Conservation (phyloP, 2,888 invertebrate genomes). For the Exephanes ischioxanthus region DNA sequence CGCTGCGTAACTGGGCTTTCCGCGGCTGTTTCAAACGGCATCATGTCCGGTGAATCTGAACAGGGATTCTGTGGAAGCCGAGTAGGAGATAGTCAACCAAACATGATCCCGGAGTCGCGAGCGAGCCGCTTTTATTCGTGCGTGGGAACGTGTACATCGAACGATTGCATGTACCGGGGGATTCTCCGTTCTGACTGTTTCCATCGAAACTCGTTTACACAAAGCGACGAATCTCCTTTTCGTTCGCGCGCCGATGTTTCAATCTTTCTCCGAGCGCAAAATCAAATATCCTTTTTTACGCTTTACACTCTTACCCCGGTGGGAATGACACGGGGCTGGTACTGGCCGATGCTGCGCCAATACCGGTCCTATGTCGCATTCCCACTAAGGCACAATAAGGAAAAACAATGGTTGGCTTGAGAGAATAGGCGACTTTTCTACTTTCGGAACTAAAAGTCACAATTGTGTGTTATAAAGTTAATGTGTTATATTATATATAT, state of each 20-base stretch:
- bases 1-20: constrained; percentile 10
- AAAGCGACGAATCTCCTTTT: neutral
- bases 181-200: neutral
- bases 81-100: constrained; percentile 22
- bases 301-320: neutral
- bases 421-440: too few species aligned
- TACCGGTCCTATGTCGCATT: too few species aligned
- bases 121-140: constrained; percentile 15
- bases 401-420: too few species aligned
- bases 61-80: constrained; percentile 12
- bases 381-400: too few species aligned
- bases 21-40: constrained; percentile 44
- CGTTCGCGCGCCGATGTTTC: neutral
- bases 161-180: neutral
- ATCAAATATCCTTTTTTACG: neutral
- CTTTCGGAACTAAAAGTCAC: too few species aligned
- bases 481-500: too few species aligned
- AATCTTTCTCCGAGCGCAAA: neutral
- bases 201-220: constrained; percentile 1
- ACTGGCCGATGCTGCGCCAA: too few species aligned
- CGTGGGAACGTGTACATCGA: neutral
- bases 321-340: too few species aligned
- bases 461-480: too few species aligned
- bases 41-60: constrained; percentile 39
- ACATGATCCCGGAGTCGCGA: constrained; percentile 22